Conservation (phyloP, 2,888 invertebrate species). For the Podotricha telesiphe region DNA sequence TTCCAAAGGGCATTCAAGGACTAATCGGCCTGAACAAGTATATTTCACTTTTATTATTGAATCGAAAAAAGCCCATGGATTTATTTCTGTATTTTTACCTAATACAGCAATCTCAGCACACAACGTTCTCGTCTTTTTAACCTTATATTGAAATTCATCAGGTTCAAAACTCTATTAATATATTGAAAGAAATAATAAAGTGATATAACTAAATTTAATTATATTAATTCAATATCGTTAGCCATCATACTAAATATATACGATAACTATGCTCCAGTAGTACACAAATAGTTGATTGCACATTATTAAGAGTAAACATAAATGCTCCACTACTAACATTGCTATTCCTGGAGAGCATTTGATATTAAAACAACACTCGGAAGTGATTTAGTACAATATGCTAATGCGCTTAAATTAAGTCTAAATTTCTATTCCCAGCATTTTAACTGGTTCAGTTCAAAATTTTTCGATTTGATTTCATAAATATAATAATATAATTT, state of each 20-base stretch:
- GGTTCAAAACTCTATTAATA: too few species aligned
- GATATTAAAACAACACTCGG: conserved; percentile 1
- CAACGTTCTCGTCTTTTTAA: too few species aligned
- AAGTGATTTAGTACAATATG: conserved; percentile 13
- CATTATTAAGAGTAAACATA: conserved; percentile 1
- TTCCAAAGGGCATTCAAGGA: conserved; percentile 64
- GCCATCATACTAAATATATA: neutral
- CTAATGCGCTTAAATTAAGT: conserved; percentile 5
- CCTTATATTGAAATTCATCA: too few species aligned
- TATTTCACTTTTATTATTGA: neutral
- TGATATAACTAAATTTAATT: too few species aligned
- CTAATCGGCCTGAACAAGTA: conserved; percentile 48
- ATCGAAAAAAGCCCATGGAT: too few species aligned
- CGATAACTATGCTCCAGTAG: neutral
- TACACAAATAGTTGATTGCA: neutral
- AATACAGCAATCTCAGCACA: too few species aligned
- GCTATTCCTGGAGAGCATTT: conserved; percentile 7
- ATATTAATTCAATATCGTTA: too few species aligned
- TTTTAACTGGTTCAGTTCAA: neutral
- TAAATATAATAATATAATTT: too few species aligned
- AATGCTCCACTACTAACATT: neutral
- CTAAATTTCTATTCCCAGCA: conserved; percentile 2
- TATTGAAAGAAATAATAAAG: too few species aligned
- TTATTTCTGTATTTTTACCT: too few species aligned
- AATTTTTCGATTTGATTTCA: neutral